Base-by-base conservation (phyloP, 2,888 invertebrate species). In the Dynastes tityus region DNA sequence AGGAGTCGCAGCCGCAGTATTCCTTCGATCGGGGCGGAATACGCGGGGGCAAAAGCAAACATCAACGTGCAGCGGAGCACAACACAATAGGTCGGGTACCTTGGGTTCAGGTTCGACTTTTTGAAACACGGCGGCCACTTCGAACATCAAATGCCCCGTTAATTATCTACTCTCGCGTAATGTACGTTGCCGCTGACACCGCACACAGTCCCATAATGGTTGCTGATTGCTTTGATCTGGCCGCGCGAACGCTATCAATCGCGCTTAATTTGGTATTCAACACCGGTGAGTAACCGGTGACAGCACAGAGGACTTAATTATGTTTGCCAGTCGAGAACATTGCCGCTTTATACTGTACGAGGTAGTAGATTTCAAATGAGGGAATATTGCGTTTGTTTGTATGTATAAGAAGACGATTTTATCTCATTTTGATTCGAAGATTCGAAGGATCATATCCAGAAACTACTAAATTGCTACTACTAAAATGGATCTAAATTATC, bases 221-320 rank as follows among this genome's bases (percentile, higher is more conserved):
- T 81, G 81, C 83, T 87, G 87, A 87, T 87, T 87, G 84, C 86
- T 87, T 86, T 87, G 86, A 87, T 87, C 85, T 84, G 82, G 76
- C 81, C 85, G 75, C 85, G 85, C 84, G 79, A 82, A 83, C 81
- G 81, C 84, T 83, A 85, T 86, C 86, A 86, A 86, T 86, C 83
- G 85, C 82, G 82, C 83, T 83, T 86, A 86, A 87, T 87, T 86
- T 83, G 81, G 82, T 80, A 85, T 86, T 86, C 84, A 86, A 82
- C 83, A 81, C 82, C 81, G 80, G 82, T 83, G 82, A 81, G 73
- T 74, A 78, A 78, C 78, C 79, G 76, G 71, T 82, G 81, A 81
- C 81, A 80, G 80, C 63, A 75, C 79, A 81, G 82, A 83, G 82
- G 80, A 83, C 84, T 84, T 84, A 84, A 85, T 85, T 84, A 84